phyloP scores from a whole-genome alignment of 2,888 invertebrate genomes.

The Lepidonotus clava region DNA sequence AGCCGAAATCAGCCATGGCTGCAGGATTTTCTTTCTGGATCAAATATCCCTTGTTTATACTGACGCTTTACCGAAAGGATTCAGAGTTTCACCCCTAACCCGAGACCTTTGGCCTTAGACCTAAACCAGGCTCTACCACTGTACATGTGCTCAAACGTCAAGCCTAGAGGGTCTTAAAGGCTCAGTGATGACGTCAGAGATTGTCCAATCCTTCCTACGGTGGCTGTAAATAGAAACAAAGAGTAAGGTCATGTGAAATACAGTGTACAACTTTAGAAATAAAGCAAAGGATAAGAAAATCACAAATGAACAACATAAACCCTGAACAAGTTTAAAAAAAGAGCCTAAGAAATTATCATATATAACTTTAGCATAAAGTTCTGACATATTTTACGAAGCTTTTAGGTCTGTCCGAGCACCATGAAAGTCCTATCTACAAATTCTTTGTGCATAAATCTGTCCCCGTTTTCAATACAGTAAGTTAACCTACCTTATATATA shows the following conservation, averaged over 20 bases:
- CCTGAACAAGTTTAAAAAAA: not conserved
- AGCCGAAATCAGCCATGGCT: constrained; percentile 29
- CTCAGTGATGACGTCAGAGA: not conserved
- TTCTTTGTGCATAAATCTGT: no score
- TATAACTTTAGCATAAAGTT: no score
- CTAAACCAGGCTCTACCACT: not conserved
- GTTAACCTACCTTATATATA: no score
- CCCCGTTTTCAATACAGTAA: no score
- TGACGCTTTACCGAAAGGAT: no score
- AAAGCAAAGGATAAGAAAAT: not conserved
- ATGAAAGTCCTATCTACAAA: no score
- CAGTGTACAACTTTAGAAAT: no score
- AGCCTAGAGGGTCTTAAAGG: not conserved
- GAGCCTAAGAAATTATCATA: not conserved
- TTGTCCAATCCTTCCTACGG: not conserved
- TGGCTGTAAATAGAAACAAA: constrained; percentile 11
- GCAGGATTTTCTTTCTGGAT: not conserved
- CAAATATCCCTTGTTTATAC: not conserved
- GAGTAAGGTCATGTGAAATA: not conserved
- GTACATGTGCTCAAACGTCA: not conserved
- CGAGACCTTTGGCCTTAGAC: not conserved
- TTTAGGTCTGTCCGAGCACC: no score
- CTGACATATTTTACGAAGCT: no score
- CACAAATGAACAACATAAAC: not conserved
- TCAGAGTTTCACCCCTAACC: no score